Evolutionary conservation across 2,888 invertebrate genomes (phyloP).

Genomic region (Chironomus riparius): DNA sequence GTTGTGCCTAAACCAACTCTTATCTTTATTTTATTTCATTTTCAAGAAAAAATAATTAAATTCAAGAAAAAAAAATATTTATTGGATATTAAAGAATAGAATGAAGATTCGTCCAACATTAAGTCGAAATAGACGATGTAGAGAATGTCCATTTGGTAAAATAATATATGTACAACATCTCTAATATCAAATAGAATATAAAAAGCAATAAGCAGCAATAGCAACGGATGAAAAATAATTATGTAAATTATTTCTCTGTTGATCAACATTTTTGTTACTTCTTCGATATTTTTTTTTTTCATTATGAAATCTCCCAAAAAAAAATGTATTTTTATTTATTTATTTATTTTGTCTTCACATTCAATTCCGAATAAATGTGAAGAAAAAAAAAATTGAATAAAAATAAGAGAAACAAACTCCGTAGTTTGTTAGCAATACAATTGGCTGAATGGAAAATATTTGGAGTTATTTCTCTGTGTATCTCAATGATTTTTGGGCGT

Average conservation of each 20-base stretch:
- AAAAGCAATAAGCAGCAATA: not conserved
- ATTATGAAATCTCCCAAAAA: conserved; percentile 1
- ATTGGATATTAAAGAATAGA: too few species aligned
- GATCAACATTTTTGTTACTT: conserved; percentile 15
- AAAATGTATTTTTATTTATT: conserved; percentile 8
- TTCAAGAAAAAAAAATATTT: not conserved
- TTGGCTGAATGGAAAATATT: conserved; percentile 24
- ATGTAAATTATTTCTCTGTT: conserved; percentile 20
- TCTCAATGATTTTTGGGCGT: conserved; percentile 15
- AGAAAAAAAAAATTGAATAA: not conserved
- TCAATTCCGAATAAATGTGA: not conserved
- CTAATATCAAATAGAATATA: not conserved
- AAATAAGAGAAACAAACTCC: not conserved
- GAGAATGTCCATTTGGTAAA: not conserved
- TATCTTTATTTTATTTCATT: not conserved
- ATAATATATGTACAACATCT: not conserved
- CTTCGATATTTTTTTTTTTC: conserved; percentile 4
- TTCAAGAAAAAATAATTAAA: not conserved
- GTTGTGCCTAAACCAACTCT: too few species aligned
- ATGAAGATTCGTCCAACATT: too few species aligned
- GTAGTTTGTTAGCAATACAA: conserved; percentile 6
- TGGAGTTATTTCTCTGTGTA: not conserved
- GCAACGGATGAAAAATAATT: conserved; percentile 11
- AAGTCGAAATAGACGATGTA: too few species aligned
- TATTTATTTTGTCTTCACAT: conserved; percentile 1